Base-by-base conservation (phyloP, 2,888 invertebrate species). In the Dicyrtomina minuta region DNA sequence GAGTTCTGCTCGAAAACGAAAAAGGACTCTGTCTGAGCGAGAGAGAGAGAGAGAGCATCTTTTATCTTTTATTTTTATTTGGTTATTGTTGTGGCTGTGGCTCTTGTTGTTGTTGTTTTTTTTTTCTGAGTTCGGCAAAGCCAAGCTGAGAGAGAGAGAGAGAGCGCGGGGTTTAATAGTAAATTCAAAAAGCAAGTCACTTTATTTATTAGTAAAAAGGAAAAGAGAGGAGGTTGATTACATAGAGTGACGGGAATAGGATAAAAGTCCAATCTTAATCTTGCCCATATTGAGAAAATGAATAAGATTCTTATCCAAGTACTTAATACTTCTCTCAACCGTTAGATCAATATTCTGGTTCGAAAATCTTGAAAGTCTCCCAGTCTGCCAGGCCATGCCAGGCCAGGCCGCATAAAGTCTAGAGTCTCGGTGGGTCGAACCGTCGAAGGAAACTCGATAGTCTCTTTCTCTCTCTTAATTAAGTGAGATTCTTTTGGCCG, bases 101-200 rank as follows among this genome's bases (percentile, higher is more conserved):
- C n/a, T n/a, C n/a, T n/a, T n/a, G n/a, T n/a, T n/a, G n/a, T n/a
- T n/a, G n/a, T n/a, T n/a, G n/a, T n/a, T n/a, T n/a, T n/a, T n/a
- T n/a, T n/a, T n/a, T n/a, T n/a, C n/a, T n/a, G n/a, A n/a, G n/a
- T n/a, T n/a, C n/a, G n/a, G 13, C 17, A 41, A 60, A 60, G 26
- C 20, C 43, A 33, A 13, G 43, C 13, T 17, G 33, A 8, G 13
- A 41, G 13, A 26, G 22, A 58, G 10, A 15, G 13, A 33, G 10
- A 58, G 33, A 4, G 2, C 33, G 22, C 2, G 41, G 41, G 60
- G 41, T 60, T 33, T 27, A 59, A 59, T 59, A 59, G 39, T 64
- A 53, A 65, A 55, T 65, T 65, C 43, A 56, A 65, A 55, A 65
- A 55, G 65, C 65, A 65, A 65, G 65, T 65, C 65, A 65, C 24